Base-by-base conservation (phyloP, 1,140 invertebrate species). In the Tetramorium alpestre region DNA sequence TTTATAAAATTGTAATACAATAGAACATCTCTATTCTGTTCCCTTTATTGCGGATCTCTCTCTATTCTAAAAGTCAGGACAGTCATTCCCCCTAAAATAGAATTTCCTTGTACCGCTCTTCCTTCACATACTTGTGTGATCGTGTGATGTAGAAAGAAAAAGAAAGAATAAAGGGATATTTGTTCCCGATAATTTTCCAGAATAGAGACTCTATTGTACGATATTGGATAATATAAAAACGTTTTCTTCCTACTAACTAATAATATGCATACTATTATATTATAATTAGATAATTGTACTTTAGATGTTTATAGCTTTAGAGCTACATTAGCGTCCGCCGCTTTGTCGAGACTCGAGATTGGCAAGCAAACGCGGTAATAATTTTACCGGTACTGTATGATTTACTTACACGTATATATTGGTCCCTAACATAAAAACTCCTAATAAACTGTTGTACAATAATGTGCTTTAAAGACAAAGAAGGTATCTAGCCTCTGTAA, bases 401-500 rank as follows among this genome's bases (percentile, higher is more conserved):
- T 89, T 80, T 86, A 88, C 72, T 92, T 86, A 92, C 62, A 86
- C 87, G 47, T 91, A 49, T 92, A 73, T 85, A 91, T 92, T 93
- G 88, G 85, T 91, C 91, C 91, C 88, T 92, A 92, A 88, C 88
- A 90, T 90, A 92, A 93, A 93, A 93, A 90, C 87, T 93, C 85
- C 73, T 92, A 88, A 90, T 91, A 89, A 90, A 91, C 78, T 93
- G 92, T 93, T 94, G 89, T 94, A 94, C 92, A 93, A 94, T 94
- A 92, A 93, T 91, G 91, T 94, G 93, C 92, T 93, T 94, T 92
- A 94, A 91, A 91, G 62, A 81, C 41, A 28, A 81, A 82, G n/a
- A 84, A 93, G 91, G 92, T 94, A 94, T 93, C 92, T 94, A 94
- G 94, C 94, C 94, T 95, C 94, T 95, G 92, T 94, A 94, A 93